Evolutionary conservation across 2,888 invertebrate genomes (phyloP), one percentile per base, ranked within the genome.

Genomic region (Empis stercorea): DNA sequence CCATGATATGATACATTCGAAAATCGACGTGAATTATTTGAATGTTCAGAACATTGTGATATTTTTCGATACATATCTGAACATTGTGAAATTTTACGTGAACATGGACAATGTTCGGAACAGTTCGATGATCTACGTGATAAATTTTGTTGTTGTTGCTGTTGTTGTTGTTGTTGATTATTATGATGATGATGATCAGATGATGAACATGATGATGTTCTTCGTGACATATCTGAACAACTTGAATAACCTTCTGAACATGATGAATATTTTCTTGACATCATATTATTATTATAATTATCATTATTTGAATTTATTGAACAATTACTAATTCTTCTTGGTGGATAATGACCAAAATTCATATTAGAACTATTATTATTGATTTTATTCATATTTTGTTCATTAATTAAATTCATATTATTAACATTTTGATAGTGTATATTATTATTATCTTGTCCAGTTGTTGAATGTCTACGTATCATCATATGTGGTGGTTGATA

Each of bases 251-350:
- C 64, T 46, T 66, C 68, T 3, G 70, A 70, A 46, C 68, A 67
- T 45, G 64, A 66, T 36, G 70, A 70, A 32, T 66, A 59, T 23
- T 68, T 66, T 23, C 57, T 14, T 51, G 48, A 16, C 10, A 43
- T 43, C 27, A 49, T 39, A 10, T 51, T 51, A 1, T 55, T 43
- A 14, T 47, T 52, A 41, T 43, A 52, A 1, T 55, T 43, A 14
- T 47, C 52, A 41, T 43, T 54, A 27, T 45, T 50, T n/a, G 48
- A 46, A 57, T 73, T 71, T 53, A 81, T 64, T 48, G 84, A 83
- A 56, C 84, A 81, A 23, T 82, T 78, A 42, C 81, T 82, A 58
- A 81, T 66, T 52, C 84, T 70, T 32, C 84, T 70, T 15, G 81
- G 56, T 65, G 70, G 2, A 43, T 47, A 51, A 30, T 47, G 51